Evolutionary conservation across 2,797 vertebrate species (phyloP).

Genomic region (Pipistrellus kuhlii): DNA sequence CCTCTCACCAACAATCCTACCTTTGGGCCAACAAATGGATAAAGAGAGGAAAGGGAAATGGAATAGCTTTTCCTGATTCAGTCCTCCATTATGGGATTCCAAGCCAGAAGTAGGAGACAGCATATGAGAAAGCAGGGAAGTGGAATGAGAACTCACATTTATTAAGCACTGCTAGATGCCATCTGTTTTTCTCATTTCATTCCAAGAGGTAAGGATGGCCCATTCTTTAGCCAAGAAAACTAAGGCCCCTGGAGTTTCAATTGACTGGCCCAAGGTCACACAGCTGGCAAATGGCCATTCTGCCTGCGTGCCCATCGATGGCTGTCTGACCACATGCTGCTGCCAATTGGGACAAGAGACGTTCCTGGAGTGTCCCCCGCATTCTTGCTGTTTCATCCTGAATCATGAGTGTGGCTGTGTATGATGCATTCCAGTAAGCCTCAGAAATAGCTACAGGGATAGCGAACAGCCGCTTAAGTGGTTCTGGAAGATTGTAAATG

Average conservation of each 20-base stretch:
- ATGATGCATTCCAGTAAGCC: constrained; percentile 34
- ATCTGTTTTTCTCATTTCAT: background rate
- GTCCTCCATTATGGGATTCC: background rate
- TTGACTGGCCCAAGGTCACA: background rate
- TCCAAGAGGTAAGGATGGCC: background rate
- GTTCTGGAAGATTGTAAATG: constrained; percentile 39
- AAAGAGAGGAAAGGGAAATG: background rate
- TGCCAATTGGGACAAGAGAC: background rate
- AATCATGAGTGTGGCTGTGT: background rate
- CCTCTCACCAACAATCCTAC: background rate
- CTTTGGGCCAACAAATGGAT: background rate
- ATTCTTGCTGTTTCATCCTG: constrained; percentile 56
- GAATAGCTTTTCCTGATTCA: background rate
- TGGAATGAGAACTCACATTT: background rate
- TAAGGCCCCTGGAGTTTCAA: background rate
- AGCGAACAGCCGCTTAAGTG: background rate
- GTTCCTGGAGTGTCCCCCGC: background rate
- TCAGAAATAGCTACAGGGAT: constrained; percentile 34
- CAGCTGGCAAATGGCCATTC: background rate
- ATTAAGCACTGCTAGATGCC: constrained; percentile 9
- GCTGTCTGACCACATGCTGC: background rate
- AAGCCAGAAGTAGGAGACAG: background rate
- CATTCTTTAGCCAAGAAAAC: background rate
- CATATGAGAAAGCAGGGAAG: background rate
- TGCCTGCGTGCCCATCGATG: background rate